Percentiles rank a stretch among this genome's conserved stretches.
Evolutionary conservation across 2,888 invertebrate genomes (phyloP).

Genomic region (Agrilus cyanescens): DNA sequence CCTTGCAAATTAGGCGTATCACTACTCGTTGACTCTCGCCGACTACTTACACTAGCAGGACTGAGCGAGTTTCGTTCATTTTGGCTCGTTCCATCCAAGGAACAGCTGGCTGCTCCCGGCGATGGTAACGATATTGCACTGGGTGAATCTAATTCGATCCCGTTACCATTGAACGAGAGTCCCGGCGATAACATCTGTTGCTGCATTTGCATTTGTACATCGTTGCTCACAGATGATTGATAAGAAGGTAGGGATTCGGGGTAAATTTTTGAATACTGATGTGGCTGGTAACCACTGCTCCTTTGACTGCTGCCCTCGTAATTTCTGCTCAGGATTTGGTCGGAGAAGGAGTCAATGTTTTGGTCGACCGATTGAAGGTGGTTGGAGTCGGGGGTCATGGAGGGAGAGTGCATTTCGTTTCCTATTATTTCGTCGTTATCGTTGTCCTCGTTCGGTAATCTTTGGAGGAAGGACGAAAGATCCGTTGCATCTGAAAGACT

Average conservation of each 20-base stretch:
- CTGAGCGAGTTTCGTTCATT: conserved; percentile 47
- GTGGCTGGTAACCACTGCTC: conserved; percentile 22
- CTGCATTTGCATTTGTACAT: conserved; percentile 58
- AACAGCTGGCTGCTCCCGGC: conserved; percentile 61
- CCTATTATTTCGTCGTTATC: conserved; percentile 51
- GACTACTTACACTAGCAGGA: conserved; percentile 57
- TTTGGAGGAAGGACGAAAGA: conserved; percentile 61
- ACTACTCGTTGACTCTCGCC: conserved; percentile 46
- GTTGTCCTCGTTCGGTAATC: conserved; percentile 48
- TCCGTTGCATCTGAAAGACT: conserved; percentile 71
- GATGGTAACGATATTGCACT: conserved; percentile 74
- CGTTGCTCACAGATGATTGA: conserved; percentile 27
- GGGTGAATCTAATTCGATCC: conserved; percentile 56
- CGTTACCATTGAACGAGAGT: conserved; percentile 54
- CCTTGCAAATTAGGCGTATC: conserved; percentile 43
- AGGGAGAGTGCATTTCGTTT: conserved; percentile 61
- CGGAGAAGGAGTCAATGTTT: conserved; percentile 60
- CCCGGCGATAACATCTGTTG: conserved; percentile 38
- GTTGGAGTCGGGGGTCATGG: conserved; percentile 55
- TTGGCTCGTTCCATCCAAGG: conserved; percentile 52
- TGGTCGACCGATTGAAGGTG: conserved; percentile 38
- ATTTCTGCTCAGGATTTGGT: conserved; percentile 49
- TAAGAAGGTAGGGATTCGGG: conserved; percentile 32
- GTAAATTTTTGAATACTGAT: conserved; percentile 33
- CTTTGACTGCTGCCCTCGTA: conserved; percentile 19